Conservation (phyloP, 2,797 vertebrate genomes). For the Cirrhinus mrigala region DNA sequence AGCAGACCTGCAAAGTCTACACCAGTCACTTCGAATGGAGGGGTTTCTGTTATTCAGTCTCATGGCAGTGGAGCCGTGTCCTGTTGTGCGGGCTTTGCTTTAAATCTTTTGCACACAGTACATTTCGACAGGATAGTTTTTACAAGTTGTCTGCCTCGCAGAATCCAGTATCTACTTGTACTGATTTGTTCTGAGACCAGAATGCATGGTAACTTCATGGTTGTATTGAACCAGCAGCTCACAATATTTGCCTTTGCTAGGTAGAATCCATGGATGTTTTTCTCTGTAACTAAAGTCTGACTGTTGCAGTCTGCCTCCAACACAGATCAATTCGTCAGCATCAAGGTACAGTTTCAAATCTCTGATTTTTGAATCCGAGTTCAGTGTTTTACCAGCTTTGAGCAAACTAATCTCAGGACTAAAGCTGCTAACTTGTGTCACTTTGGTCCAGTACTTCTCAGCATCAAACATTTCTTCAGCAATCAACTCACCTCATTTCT, state of each 20-base stretch:
- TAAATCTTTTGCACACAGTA: too few relatives aligned
- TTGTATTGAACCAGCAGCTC: conserved; percentile 25
- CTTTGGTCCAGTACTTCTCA: conserved; percentile 39
- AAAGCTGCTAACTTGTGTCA: conserved; percentile 44
- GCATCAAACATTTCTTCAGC: conserved; percentile 36
- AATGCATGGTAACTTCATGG: conserved; percentile 26
- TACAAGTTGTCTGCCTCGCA: too few relatives aligned
- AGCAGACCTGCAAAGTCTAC: too few relatives aligned
- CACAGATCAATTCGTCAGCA: conserved; percentile 45
- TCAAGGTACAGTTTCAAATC: conserved; percentile 53
- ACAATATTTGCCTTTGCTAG: conserved; percentile 36
- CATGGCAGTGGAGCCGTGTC: too few relatives aligned
- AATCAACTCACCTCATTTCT: not conserved
- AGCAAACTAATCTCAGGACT: conserved; percentile 29
- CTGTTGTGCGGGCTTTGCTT: too few relatives aligned
- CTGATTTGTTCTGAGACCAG: conserved; percentile 35
- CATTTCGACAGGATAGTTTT: too few relatives aligned
- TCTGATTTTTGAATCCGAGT: conserved; percentile 38
- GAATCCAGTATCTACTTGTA: too few relatives aligned
- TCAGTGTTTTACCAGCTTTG: not conserved
- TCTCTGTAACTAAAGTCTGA: conserved; percentile 50
- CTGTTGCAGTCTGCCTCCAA: conserved; percentile 48
- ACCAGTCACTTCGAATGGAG: too few relatives aligned
- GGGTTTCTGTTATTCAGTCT: too few relatives aligned
- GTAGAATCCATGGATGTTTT: conserved; percentile 51